A percentile compares a stretch with the other conserved stretches of the same genome.
Evolutionary conservation across 2,113 vertebrate genomes (phyloP).

Genomic region (Pavo muticus): DNA sequence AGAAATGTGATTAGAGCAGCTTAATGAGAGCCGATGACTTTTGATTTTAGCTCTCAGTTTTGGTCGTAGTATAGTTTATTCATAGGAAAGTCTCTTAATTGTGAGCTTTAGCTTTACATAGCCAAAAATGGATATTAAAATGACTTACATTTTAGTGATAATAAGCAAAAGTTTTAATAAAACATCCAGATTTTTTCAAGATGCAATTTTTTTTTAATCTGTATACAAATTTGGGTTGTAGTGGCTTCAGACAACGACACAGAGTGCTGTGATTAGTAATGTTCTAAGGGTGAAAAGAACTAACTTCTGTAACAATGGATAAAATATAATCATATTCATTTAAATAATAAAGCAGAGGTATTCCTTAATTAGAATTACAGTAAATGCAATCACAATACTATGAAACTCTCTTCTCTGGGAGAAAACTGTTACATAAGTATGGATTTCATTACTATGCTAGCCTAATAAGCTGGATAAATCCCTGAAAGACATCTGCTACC

Average conservation of each 20-base stretch:
- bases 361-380: neutral
- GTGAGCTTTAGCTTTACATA: neutral
- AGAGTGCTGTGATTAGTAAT: neutral
- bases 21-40: neutral
- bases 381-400: neutral
- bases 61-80: neutral
- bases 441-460: neutral
- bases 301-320: neutral
- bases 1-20: neutral
- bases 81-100: neutral
- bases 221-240: neutral
- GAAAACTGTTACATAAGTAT: neutral
- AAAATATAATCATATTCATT: neutral
- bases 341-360: neutral
- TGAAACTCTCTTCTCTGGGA: neutral
- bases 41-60: neutral
- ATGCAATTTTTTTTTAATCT: neutral
- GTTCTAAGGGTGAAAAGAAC: neutral
- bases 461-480: constrained; percentile 10
- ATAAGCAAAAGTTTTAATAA: neutral
- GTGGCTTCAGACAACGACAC: neutral
- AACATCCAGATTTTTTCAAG: neutral
- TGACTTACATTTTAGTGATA: neutral
- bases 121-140: neutral
- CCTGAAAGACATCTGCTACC: neutral